Evolutionary conservation across 2,113 vertebrate genomes (phyloP), one percentile per base, ranked within the genome.

Genomic region (Nyctereutes procyonoides): DNA sequence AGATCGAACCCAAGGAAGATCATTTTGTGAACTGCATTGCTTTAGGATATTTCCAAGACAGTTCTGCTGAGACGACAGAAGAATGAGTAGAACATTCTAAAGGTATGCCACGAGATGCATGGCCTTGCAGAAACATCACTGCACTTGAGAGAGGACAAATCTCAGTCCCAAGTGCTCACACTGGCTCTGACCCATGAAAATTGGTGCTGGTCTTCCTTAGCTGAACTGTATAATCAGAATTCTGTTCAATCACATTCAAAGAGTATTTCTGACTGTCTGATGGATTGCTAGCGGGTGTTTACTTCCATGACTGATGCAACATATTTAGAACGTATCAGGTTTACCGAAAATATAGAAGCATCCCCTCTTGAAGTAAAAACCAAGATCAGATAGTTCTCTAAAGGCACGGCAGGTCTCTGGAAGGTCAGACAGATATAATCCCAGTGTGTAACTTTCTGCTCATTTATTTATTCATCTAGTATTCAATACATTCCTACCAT

Each of bases 151-250:
- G 63, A 84, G 28, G 30, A 60, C 80, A 84, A 10, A 58, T 53
- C 14, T 93, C 67, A 20, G 16, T 73, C 38, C 11, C 43, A 16
- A 69, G 26, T 38, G 82, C 51, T 86, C 53, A 32, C 58, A 19
- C 43, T 38, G 71, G 26, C 90, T 84, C 73, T 88, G 79, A 74
- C 90, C 35, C 15, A n/a, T 94, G 87, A 92, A 93, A 96, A 76
- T 58, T 71, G 79, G 30, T 38, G 22, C 67, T 53, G 83, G 73
- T 30, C 74, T 84, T 90, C 38, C 76, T 81, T 65, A 51, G 76
- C 71, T 85, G 76, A 93, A 67, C 55, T 15, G 1, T n/a, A 30
- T 51, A 56, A 74, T 92, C 83, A 95, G 86, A 89, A 93, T 88
- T 60, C 38, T 80, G 28, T 71, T 69, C 55, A 62, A 32, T 71